These are phyloP conservation scores for Drosophila multiciliata DNA, from an alignment of 2,888 invertebrate genomes.

Conservation along the genomic window DNA sequence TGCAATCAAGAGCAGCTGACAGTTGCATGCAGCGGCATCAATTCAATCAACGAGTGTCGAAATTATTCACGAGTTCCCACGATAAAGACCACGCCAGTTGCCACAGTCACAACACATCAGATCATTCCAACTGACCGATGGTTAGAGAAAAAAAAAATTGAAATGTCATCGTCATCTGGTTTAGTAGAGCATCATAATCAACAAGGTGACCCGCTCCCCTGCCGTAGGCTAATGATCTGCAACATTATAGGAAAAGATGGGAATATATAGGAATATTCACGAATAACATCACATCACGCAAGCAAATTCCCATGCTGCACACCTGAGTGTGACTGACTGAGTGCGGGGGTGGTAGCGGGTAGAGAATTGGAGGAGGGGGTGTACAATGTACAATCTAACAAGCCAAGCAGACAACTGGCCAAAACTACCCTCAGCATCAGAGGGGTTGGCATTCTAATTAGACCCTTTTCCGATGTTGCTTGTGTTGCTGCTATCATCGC, in stretches of 20 bases:
- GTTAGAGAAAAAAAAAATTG: conserved; percentile 39
- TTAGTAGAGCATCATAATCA: conserved; percentile 71
- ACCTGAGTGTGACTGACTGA: conserved; percentile 53
- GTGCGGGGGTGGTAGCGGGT: conserved; percentile 13
- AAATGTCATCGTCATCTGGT: conserved; percentile 83
- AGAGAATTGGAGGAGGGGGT: conserved; percentile 40
- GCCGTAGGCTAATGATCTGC: conserved; percentile 58
- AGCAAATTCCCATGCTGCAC: conserved; percentile 79
- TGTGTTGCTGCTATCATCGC: conserved; percentile 59
- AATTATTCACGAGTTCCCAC: conserved; percentile 76
- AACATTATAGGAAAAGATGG: conserved; percentile 23
- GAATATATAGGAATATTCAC: neutral
- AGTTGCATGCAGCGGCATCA: conserved; percentile 47
- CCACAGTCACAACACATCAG: conserved; percentile 13
- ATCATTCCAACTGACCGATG: conserved; percentile 41
- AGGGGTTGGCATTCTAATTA: conserved; percentile 77
- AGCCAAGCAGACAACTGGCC: conserved; percentile 14
- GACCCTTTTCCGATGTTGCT: conserved; percentile 48
- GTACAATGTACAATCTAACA: conserved; percentile 35
- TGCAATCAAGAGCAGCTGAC: conserved; percentile 15
- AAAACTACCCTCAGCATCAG: conserved; percentile 24
- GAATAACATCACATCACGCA: conserved; percentile 77
- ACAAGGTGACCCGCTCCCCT: conserved; percentile 5
- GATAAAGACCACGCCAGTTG: conserved; percentile 34
- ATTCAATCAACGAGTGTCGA: conserved; percentile 27